These are phyloP conservation scores for Trissonchulus latispiculum DNA, from an alignment of 2,888 invertebrate genomes.

Conservation along the genomic window DNA sequence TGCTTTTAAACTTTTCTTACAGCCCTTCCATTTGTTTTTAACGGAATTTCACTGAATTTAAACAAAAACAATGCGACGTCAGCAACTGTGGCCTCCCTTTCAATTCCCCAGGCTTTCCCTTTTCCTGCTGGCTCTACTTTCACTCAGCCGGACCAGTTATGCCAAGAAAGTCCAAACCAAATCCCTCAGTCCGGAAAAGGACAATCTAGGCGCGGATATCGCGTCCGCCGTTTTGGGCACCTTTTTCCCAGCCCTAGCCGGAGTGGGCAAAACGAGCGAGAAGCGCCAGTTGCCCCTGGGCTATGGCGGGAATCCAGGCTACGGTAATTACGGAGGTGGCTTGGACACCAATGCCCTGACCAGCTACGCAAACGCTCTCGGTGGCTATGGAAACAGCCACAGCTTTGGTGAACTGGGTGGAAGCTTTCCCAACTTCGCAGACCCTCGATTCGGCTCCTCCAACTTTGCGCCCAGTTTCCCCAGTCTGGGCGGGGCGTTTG, in stretches of 20 bases:
- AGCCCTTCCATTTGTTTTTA: too few species aligned
- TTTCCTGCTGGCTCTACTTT: too few species aligned
- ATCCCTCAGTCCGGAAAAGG: neutral
- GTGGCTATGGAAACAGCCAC: neutral
- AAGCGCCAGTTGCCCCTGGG: neutral
- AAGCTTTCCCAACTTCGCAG: too few species aligned
- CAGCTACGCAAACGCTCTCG: too few species aligned
- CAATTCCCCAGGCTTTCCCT: too few species aligned
- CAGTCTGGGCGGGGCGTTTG: neutral
- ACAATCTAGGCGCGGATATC: neutral
- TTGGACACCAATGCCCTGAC: too few species aligned
- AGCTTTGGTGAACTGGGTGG: neutral
- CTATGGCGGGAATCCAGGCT: neutral
- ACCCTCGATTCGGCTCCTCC: neutral
- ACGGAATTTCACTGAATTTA: too few species aligned
- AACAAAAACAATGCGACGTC: too few species aligned
- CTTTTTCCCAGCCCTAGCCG: neutral
- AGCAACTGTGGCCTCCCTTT: too few species aligned
- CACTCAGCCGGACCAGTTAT: too few species aligned
- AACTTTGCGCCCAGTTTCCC: neutral
- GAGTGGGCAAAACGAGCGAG: neutral
- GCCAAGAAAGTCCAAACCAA: neutral
- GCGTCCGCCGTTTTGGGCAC: neutral
- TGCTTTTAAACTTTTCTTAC: too few species aligned
- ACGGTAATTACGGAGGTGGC: neutral